Evolutionary conservation across 2,797 vertebrate species (phyloP).

Genomic region (Siniperca scherzeri): DNA sequence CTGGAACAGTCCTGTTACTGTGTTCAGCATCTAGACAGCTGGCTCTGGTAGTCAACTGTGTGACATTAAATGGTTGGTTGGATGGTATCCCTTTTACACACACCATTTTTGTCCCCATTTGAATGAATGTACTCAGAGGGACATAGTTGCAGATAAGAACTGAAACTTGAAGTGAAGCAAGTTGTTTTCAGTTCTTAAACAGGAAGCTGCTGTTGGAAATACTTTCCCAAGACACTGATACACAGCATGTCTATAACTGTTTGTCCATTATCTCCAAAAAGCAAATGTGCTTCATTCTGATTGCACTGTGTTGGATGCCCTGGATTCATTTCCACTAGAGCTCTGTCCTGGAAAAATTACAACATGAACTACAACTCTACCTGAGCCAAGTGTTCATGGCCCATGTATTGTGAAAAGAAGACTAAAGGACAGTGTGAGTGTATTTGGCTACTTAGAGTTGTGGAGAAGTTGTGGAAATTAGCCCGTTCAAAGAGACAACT

Average conservation of each 20-base stretch:
- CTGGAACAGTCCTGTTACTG: constrained; percentile 90
- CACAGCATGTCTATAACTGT: not conserved
- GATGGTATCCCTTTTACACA: not conserved
- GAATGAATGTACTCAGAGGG: not conserved
- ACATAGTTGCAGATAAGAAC: constrained; percentile 5
- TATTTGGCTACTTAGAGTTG: not conserved
- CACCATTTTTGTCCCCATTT: not conserved
- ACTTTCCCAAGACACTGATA: not conserved
- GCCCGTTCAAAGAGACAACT: not conserved
- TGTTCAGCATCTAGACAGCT: constrained; percentile 89
- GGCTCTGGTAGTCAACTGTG: constrained; percentile 84
- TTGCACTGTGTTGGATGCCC: constrained; percentile 3
- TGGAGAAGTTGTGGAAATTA: not conserved
- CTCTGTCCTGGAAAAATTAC: constrained; percentile 16
- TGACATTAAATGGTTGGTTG: not conserved
- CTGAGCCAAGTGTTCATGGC: not conserved
- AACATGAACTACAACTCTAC: not conserved
- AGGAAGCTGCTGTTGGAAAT: constrained; percentile 28
- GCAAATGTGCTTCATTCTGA: constrained; percentile 26
- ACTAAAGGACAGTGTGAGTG: not conserved
- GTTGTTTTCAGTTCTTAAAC: constrained; percentile 7
- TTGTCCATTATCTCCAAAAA: constrained; percentile 22
- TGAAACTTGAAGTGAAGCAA: constrained; percentile 9
- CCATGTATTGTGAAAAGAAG: not conserved
- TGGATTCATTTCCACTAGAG: not conserved